Base-by-base conservation (phyloP, 2,888 invertebrate genomes). In the Plagiodera versicolora region DNA sequence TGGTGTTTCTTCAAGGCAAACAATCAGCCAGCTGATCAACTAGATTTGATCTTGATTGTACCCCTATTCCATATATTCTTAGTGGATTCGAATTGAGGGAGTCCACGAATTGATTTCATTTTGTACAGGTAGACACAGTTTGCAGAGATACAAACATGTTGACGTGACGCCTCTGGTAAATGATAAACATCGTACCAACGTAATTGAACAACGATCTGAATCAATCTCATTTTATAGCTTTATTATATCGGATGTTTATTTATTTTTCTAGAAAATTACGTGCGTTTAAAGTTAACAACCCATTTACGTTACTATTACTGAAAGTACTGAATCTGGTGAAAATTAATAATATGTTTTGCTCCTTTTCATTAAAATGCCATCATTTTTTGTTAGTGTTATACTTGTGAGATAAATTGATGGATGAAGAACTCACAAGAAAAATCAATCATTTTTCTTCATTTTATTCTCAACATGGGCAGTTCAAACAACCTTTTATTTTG, bases 151-250 rank as follows among this genome's bases (percentile, higher is more conserved):
- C n/a, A n/a, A n/a, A n/a, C n/a, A n/a, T n/a, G n/a, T n/a, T n/a
- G 1, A 9, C 20, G 53, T 24, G 10, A 53, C 53, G 53, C 53
- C 44, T 24, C 46, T 49, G 56, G 24, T 35, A 6, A 39, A 39
- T 45, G 64, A 59, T 64, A 62, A 61, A 61, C 20, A 60, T 55
- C 57, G 44, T 32, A 30, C 51, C 20, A 51, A 10, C 45, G 32
- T 62, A 58, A 65, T 62, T 60, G 53, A 47, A 55, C 47, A 57
- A 30, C 20, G 55, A 56, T 56, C 55, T 48, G 52, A 49, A 52
- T 58, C 54, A 54, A 56, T 64, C 60, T 69, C 62, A 66, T 69
- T 67, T 69, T 67, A 69, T 66, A 61, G 65, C 69, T 69, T 69
- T 67, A 69, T 69, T 69, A 69, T 66, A 64, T 59, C 56, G 48